Base-by-base conservation (phyloP, 2,113 vertebrate species). In the Oostethus manadensis region DNA sequence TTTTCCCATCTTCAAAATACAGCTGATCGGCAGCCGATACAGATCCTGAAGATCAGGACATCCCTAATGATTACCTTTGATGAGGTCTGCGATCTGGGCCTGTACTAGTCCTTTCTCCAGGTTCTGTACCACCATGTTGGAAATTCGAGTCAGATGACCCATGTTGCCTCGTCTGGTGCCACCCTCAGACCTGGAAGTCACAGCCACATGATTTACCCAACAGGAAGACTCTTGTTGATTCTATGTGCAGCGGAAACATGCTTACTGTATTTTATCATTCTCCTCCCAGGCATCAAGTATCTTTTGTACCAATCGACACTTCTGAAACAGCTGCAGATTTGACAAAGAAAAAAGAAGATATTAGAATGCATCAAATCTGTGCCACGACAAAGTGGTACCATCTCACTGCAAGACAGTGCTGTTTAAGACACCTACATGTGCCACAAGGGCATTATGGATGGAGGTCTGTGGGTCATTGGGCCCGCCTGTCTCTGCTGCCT, bases 281-380 rank as follows among this genome's bases (percentile, higher is more conserved):
- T 93, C 91, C 78, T 98, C 96, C 96, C 96, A 98, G 70, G 96
- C 96, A 7, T 95, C 92, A 66, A 98, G 70, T 84, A 98, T 96
- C 83, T 93, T 93, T 68, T 97, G 95, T 51, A 98, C 91, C 71
- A 98, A 73, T 58, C 87, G 90, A 86, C 96, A 98, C 57, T 92
- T 92, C 88, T 96, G 95, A 86, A 98, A 98, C 50, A 98, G 91
- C 96, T 98, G 46, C 14, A 21, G 8, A 26, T 55, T 54, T 20
- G 29, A 14, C 33, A 18, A 6, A 35, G 16, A n/a, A 33, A 16
- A 17, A 22, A 9, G 4, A 40, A 11, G 33, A n/a, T 20, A n/a
- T 14, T 42, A 7, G 40, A 38, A 15, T 40, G 2, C 6, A 44
- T 3, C 4, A 33, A 58, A 40, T 14, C 11, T 1, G 11, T n/a